phyloP scores from a whole-genome alignment of 2,797 vertebrate species.

The Hyperoplus lanceolatus region DNA sequence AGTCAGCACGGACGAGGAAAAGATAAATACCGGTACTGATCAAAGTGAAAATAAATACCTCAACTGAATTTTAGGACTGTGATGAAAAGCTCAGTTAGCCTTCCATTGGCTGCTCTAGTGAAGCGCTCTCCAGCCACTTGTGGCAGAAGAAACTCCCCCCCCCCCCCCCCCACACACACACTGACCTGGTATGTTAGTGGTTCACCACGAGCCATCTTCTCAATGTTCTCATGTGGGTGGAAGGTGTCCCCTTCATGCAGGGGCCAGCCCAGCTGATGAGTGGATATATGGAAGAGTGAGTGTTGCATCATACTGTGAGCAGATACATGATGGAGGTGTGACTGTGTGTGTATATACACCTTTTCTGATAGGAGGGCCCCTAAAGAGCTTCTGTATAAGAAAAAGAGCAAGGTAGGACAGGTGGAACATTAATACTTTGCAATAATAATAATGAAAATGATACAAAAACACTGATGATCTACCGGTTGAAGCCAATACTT shows the following conservation, averaged over 20 bases:
- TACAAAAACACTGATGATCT: neutral
- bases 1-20: constrained; percentile 21
- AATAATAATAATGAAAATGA: neutral
- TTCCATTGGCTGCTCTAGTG: constrained; percentile 25
- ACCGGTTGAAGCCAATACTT: neutral
- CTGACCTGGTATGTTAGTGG: constrained; percentile 91
- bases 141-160: constrained; percentile 35
- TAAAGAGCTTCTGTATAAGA: constrained; percentile 83
- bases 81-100: constrained; percentile 12
- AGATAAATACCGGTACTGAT: constrained; percentile 42
- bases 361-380: constrained; percentile 84
- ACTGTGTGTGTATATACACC: constrained; percentile 68
- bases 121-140: constrained; percentile 26
- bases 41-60: constrained; percentile 37
- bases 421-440: neutral
- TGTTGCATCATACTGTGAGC: neutral
- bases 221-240: constrained; percentile 88
- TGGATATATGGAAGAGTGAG: constrained; percentile 7
- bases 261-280: constrained; percentile 90
- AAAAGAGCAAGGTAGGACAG: constrained; percentile 9
- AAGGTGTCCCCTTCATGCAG: constrained; percentile 92
- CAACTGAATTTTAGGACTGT: constrained; percentile 14
- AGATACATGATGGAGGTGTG: neutral
- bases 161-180: constrained; percentile 1
- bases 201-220: constrained; percentile 91